Evolutionary conservation across 2,113 vertebrate species (phyloP).

Genomic region (Phyllostomus discolor): DNA sequence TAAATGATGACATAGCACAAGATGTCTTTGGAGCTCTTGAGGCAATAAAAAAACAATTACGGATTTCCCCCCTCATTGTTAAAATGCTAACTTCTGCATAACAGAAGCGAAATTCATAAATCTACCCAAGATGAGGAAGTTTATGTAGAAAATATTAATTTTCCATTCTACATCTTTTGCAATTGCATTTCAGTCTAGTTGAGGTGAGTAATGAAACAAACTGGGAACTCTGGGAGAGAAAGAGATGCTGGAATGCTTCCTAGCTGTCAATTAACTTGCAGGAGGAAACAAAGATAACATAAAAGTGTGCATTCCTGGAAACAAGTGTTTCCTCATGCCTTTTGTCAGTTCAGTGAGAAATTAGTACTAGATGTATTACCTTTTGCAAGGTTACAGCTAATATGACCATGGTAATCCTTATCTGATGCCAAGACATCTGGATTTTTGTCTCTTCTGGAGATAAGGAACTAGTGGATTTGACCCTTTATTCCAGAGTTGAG

Average conservation of each 20-base stretch:
- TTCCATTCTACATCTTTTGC: slow-evolving; percentile 9
- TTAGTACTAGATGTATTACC: background rate
- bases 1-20: slow-evolving; percentile 78
- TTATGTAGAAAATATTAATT: slow-evolving; percentile 54
- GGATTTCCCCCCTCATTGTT: slow-evolving; percentile 59
- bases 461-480: background rate
- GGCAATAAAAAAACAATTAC: slow-evolving; percentile 77
- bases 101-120: slow-evolving; percentile 76
- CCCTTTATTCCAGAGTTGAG: background rate
- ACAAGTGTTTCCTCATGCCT: background rate
- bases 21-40: slow-evolving; percentile 73
- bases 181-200: background rate
- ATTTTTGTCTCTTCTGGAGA: background rate
- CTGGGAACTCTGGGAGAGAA: background rate
- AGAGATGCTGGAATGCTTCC: background rate
- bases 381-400: background rate
- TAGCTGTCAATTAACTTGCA: background rate
- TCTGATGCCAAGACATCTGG: background rate
- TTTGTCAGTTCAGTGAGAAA: background rate
- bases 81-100: slow-evolving; percentile 77
- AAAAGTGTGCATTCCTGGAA: slow-evolving; percentile 28
- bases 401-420: background rate
- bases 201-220: slow-evolving; percentile 52
- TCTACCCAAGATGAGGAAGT: slow-evolving; percentile 65
- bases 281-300: background rate